Percentiles rank a stretch among this genome's conserved stretches.
phyloP scores from a whole-genome alignment of 2,797 vertebrate species.

The Buceros bicornis region DNA sequence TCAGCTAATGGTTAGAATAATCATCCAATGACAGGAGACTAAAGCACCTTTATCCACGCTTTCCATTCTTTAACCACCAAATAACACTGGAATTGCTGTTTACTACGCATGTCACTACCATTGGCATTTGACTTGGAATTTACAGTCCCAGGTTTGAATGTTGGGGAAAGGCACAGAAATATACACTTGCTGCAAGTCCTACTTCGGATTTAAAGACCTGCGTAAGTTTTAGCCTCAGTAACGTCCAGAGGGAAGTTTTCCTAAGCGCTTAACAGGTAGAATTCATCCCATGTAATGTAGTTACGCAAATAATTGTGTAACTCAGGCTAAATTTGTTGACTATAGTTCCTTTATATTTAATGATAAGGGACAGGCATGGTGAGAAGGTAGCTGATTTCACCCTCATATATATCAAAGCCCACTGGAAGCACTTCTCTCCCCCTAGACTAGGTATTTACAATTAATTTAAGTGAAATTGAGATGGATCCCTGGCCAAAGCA shows the following conservation, averaged over 20 bases:
- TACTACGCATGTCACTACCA: background rate
- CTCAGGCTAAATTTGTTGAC: background rate
- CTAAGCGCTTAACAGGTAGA: background rate
- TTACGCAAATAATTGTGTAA: background rate
- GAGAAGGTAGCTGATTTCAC: background rate
- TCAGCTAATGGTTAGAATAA: slow-evolving; percentile 29
- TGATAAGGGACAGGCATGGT: background rate
- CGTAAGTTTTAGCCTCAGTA: background rate
- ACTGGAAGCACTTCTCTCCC: background rate
- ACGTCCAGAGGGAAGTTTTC: background rate
- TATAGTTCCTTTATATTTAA: background rate
- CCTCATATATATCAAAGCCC: background rate
- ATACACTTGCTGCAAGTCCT: background rate
- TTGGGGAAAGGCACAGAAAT: background rate
- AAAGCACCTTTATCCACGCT: background rate
- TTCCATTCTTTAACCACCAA: slow-evolving; percentile 8
- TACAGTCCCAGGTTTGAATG: background rate
- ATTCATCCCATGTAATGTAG: background rate
- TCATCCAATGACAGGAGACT: background rate
- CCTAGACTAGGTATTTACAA: background rate
- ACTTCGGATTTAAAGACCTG: background rate
- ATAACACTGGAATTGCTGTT: background rate
- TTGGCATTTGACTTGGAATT: background rate
- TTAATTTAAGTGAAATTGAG: background rate
- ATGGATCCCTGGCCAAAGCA: background rate